These are phyloP conservation scores for Nephila pilipes DNA, from an alignment of 1,140 invertebrate species.

Conservation along the genomic window DNA sequence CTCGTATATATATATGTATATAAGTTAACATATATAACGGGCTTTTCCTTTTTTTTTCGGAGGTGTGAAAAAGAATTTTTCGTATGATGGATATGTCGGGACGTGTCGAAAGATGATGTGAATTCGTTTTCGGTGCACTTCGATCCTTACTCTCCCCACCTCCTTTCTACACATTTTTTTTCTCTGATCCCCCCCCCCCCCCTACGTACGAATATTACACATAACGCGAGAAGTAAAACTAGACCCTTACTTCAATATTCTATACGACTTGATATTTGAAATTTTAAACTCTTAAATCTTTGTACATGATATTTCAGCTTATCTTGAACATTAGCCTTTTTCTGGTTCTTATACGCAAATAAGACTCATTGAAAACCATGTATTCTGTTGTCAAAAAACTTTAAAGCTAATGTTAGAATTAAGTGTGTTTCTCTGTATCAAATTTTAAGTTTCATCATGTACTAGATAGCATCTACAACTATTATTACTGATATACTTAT, in stretches of 20 bases:
- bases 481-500: no score
- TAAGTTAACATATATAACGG: constrained; percentile 71
- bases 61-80: constrained; percentile 53
- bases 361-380: no score
- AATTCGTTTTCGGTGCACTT: constrained; percentile 60
- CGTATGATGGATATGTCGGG: constrained; percentile 71
- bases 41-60: constrained; percentile 6
- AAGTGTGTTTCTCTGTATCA: no score
- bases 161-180: neutral
- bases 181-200: neutral
- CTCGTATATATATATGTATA: constrained; percentile 50
- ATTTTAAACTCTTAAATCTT: neutral
- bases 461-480: no score
- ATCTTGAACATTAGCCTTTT: no score
- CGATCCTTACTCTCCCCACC: neutral
- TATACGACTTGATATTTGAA: neutral
- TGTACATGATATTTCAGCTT: no score
- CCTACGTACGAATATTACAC: neutral
- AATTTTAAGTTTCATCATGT: no score
- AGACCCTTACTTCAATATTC: neutral
- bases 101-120: constrained; percentile 67
- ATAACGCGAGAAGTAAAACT: neutral
- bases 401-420: no score
- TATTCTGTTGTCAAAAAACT: no score
- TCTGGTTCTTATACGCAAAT: no score